A percentile compares a stretch with the other conserved stretches of the same genome.
Evolutionary conservation across 2,888 invertebrate genomes (phyloP).

Genomic region (Anoplius nigerrimus): DNA sequence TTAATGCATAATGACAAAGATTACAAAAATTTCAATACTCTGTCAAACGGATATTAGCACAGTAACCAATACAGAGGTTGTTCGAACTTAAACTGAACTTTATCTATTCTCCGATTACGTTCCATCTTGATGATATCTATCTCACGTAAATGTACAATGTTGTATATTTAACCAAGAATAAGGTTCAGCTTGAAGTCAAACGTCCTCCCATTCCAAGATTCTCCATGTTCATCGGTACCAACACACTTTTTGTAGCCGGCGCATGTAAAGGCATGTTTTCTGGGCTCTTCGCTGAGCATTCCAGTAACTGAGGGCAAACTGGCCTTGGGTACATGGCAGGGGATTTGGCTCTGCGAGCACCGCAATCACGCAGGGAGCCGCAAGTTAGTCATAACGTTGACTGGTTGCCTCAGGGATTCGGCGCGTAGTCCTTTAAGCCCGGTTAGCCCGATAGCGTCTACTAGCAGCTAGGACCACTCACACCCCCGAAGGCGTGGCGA

Average conservation of each 20-base stretch:
- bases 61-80: background rate
- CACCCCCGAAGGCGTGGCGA: constrained; percentile 76
- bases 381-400: constrained; percentile 91
- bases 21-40: too few species aligned
- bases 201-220: too few species aligned
- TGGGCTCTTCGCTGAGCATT: constrained; percentile 95
- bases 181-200: too few species aligned
- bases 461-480: constrained; percentile 92
- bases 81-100: too few species aligned
- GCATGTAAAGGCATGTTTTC: constrained; percentile 97
- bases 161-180: too few species aligned
- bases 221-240: too few species aligned
- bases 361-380: constrained; percentile 96
- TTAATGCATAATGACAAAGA: too few species aligned
- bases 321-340: constrained; percentile 98
- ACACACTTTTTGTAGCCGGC: constrained; percentile 85
- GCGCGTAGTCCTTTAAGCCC: constrained; percentile 92
- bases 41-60: background rate
- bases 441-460: constrained; percentile 89
- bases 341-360: constrained; percentile 98
- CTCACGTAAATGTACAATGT: too few species aligned
- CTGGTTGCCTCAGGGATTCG: constrained; percentile 92
- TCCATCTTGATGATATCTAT: too few species aligned
- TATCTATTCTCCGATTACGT: too few species aligned
- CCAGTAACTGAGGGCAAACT: constrained; percentile 97